Evolutionary conservation across 92 coral and sea anemone genomes (phyloP), one percentile per base, ranked within the genome.

Genomic region (Diadumene lineata): DNA sequence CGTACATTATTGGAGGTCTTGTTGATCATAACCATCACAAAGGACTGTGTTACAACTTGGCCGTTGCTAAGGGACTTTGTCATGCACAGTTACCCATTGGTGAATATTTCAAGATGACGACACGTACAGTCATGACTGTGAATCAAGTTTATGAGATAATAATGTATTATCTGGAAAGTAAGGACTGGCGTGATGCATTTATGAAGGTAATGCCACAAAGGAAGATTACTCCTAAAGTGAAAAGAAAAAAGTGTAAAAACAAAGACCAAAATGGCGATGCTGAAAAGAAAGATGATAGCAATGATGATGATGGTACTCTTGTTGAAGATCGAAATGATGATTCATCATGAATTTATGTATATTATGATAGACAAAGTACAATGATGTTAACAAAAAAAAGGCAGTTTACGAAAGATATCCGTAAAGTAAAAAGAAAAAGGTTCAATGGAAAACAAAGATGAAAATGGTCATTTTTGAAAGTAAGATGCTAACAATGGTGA

Each of bases 1-100:
- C 84, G 10, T 87, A 88, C 74, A 84, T 94, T 13, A 94, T 94
- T 38, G 98, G 98, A 0, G 98, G 98, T 2, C 91, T 94, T 31
- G 98, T 94, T 1, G 98, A 94, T 64, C 98, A 94, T 60, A 94
- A 94, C 43, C 97, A 94, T 69, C 97, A 89, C 62, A 94, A 92
- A 71, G 98, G 98, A 0, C 48, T 90, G 43, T 94, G 98, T 64
- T 86, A 88, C 69, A 66, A 78, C 43, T 76, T 79, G 27, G 98
- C 98, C 0, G 82, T 81, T 0, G 78, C 86, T 43, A 88, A 83
- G 32, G 87, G 90, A 7, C 68, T 94, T 15, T 80, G 69, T 16
- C 98, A 94, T 74, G 98, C 97, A 18, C 97, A 92, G 72, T 70
- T 94, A 46, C 98, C 98, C 8, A 84, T 94, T 34, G 81, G 74